Evolutionary conservation across 2,888 invertebrate genomes (phyloP).

Genomic region (Polydesmus complanatus): DNA sequence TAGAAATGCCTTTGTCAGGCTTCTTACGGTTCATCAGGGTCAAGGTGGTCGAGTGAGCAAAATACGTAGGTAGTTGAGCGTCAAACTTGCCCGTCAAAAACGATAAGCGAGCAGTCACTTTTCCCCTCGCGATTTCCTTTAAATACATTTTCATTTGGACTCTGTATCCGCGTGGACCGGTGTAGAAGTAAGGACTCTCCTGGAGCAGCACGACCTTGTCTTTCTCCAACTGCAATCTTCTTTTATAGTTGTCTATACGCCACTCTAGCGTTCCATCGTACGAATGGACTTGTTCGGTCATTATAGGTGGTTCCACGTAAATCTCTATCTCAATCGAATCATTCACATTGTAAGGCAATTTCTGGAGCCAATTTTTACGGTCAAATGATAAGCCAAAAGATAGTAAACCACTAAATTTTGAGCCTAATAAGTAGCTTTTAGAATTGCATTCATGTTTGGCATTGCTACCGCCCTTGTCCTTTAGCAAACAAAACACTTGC

Average conservation of each 20-base stretch:
- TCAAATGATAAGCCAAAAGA: neutral
- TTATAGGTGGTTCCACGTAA: neutral
- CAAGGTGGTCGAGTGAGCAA: too few relatives aligned
- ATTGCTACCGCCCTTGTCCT: neutral
- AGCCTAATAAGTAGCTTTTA: neutral
- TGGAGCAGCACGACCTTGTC: neutral
- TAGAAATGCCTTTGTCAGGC: too few relatives aligned
- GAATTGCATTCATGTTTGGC: neutral
- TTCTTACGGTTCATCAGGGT: too few relatives aligned
- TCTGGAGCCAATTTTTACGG: neutral
- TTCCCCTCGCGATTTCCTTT: too few relatives aligned
- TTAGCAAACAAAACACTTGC: neutral
- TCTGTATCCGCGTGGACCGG: neutral
- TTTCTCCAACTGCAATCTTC: neutral
- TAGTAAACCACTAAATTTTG: neutral
- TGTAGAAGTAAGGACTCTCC: neutral
- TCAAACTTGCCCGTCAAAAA: too few relatives aligned
- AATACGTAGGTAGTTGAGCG: too few relatives aligned
- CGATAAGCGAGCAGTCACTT: too few relatives aligned
- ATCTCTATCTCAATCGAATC: neutral
- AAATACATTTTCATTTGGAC: too few relatives aligned
- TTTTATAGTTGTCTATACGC: neutral
- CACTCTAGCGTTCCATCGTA: neutral
- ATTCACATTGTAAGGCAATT: neutral
- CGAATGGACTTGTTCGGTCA: neutral